Evolutionary conservation across 37 sponge, comb jelly and placozoan species (phyloP).

Genomic region (Lycopodina hypogea): DNA sequence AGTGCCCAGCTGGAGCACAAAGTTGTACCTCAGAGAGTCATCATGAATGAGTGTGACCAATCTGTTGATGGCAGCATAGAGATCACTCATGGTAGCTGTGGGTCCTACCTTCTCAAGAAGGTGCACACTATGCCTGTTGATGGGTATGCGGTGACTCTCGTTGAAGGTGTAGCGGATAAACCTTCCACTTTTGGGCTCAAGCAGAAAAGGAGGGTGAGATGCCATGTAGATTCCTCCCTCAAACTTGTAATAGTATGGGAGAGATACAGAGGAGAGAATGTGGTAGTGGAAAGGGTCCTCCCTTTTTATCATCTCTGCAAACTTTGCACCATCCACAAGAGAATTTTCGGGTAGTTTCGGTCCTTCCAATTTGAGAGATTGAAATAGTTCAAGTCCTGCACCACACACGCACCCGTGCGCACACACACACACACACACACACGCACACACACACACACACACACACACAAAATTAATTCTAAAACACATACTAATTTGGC

Average conservation of each 20-base stretch:
- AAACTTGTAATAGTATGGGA: slow-evolving; percentile 8
- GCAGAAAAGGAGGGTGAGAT: not conserved
- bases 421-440: no score
- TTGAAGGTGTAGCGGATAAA: slow-evolving; percentile 5
- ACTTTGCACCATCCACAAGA: slow-evolving; percentile 29
- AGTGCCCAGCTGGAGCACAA: no score
- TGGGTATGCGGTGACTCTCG: slow-evolving; percentile 12
- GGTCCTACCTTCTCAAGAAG: not conserved
- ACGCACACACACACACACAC: no score
- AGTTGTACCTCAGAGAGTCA: no score
- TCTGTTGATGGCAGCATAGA: not conserved
- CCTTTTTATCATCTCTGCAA: slow-evolving; percentile 11
- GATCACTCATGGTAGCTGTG: not conserved
- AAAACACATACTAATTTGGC: no score
- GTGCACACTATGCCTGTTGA: not conserved
- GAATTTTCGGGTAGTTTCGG: slow-evolving; percentile 3
- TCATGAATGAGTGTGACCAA: no score
- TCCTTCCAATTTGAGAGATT: slow-evolving; percentile 7
- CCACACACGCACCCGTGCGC: no score
- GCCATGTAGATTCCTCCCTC: not conserved
- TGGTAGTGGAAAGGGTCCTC: slow-evolving; percentile 7
- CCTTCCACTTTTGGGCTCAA: slow-evolving; percentile 1
- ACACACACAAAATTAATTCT: no score
- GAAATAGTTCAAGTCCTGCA: slow-evolving; percentile 26
- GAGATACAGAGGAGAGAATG: slow-evolving; percentile 13